phyloP scores from a whole-genome alignment of 2,113 vertebrate genomes.

The Geococcyx californianus region DNA sequence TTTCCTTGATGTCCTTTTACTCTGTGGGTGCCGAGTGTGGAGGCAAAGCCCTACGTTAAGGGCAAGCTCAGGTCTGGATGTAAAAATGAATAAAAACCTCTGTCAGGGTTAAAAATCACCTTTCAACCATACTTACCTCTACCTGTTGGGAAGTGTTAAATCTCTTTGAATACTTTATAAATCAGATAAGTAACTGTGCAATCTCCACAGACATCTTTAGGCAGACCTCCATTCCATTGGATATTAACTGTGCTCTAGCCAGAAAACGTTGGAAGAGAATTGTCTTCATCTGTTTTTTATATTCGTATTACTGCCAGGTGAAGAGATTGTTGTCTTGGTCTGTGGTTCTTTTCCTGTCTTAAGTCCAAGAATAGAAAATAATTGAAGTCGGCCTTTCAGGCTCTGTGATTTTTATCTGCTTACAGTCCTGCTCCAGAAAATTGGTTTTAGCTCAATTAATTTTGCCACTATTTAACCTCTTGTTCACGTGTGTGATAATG shows the following conservation, averaged over 20 bases:
- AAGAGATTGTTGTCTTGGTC: constrained; percentile 45
- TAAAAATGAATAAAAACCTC: neutral
- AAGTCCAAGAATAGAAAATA: constrained; percentile 9
- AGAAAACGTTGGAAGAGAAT: constrained; percentile 25
- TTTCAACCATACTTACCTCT: neutral
- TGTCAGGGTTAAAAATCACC: neutral
- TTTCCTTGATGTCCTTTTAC: neutral
- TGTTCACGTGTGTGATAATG: neutral
- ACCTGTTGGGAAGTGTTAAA: neutral
- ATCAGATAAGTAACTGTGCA: neutral
- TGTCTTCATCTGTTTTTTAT: neutral
- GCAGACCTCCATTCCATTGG: neutral
- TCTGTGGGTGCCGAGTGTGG: neutral
- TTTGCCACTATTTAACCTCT: constrained; percentile 44
- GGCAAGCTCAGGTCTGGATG: neutral
- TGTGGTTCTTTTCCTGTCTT: neutral
- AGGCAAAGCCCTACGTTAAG: neutral
- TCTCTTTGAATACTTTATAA: neutral
- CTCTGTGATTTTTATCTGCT: constrained; percentile 42
- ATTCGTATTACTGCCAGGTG: constrained; percentile 41
- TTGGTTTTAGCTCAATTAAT: constrained; percentile 37
- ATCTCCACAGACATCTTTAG: neutral
- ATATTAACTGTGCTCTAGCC: neutral
- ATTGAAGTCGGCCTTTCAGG: constrained; percentile 5
- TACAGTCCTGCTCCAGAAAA: constrained; percentile 19